Evolutionary conservation across 2,113 vertebrate species (phyloP).

Genomic region (Melozone crissalis): DNA sequence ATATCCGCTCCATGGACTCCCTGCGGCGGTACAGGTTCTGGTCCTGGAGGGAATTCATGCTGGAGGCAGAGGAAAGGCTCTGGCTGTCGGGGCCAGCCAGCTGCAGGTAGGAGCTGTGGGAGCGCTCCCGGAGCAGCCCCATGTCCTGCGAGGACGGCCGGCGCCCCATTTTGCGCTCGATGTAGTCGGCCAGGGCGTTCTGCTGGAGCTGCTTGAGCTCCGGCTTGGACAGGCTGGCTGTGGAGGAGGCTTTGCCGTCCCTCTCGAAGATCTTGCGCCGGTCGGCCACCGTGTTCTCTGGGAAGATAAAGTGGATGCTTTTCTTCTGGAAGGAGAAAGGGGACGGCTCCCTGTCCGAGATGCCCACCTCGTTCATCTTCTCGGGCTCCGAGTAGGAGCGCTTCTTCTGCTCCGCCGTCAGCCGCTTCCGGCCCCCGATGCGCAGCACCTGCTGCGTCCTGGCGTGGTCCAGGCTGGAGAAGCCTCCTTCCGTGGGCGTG

Average conservation of each 20-base stretch:
- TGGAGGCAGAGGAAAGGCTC: slow-evolving; percentile 81
- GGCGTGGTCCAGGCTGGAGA: slow-evolving; percentile 11
- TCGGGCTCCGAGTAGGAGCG: slow-evolving; percentile 93
- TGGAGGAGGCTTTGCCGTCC: slow-evolving; percentile 67
- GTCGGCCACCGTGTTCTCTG: slow-evolving; percentile 86
- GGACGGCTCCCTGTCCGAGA: slow-evolving; percentile 71
- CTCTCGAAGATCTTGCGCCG: slow-evolving; percentile 88
- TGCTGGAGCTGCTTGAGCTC: slow-evolving; percentile 92
- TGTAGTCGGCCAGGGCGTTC: slow-evolving; percentile 86
- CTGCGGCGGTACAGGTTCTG: slow-evolving; percentile 46
- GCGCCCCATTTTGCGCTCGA: slow-evolving; percentile 85
- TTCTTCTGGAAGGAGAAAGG: slow-evolving; percentile 63
- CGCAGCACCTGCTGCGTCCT: slow-evolving; percentile 65
- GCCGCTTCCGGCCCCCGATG: slow-evolving; percentile 85
- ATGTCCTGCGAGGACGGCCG: slow-evolving; percentile 67
- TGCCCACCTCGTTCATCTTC: slow-evolving; percentile 91
- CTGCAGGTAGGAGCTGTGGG: slow-evolving; percentile 78
- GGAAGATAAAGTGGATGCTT: slow-evolving; percentile 58
- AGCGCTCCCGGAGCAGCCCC: slow-evolving; percentile 57
- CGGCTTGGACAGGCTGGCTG: slow-evolving; percentile 73
- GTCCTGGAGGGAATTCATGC: slow-evolving; percentile 88
- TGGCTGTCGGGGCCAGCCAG: slow-evolving; percentile 61
- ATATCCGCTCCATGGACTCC: slow-evolving; percentile 54
- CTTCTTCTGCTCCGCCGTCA: slow-evolving; percentile 90
- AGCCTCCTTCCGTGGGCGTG: slow-evolving; percentile 68